Evolutionary conservation across 2,888 invertebrate species (phyloP).

Genomic region (Drosophila flavopinicola): DNA sequence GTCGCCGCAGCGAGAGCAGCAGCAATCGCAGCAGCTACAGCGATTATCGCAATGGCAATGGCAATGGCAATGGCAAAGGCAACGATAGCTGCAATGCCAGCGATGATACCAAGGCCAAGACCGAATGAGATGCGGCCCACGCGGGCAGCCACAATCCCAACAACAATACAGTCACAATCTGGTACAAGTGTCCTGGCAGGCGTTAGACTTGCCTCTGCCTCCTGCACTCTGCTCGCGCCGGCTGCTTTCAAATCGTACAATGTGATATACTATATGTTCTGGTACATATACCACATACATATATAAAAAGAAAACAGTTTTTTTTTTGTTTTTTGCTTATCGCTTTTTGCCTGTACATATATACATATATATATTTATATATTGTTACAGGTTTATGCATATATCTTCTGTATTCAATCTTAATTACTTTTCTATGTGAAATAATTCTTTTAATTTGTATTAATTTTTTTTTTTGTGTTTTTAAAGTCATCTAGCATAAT

Average conservation of each 20-base stretch:
- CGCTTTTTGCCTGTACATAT: slow-evolving; percentile 14
- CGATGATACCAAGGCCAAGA: slow-evolving; percentile 57
- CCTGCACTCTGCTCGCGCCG: not conserved
- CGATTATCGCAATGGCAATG: slow-evolving; percentile 29
- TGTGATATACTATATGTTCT: slow-evolving; percentile 55
- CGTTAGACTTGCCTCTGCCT: slow-evolving; percentile 9
- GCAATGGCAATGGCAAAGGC: slow-evolving; percentile 25
- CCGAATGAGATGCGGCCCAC: slow-evolving; percentile 55
- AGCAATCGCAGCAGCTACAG: slow-evolving; percentile 11
- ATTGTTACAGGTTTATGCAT: slow-evolving; percentile 5
- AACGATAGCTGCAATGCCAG: slow-evolving; percentile 53
- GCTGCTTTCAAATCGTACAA: slow-evolving; percentile 31
- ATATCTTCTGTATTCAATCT: slow-evolving; percentile 30
- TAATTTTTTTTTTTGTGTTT: slow-evolving; percentile 4
- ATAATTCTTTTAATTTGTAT: not conserved
- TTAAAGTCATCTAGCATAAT: slow-evolving; percentile 22
- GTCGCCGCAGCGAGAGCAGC: slow-evolving; percentile 2
- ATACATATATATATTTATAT: slow-evolving; percentile 5
- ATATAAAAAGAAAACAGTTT: not conserved
- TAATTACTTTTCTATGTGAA: slow-evolving; percentile 11
- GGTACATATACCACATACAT: slow-evolving; percentile 25
- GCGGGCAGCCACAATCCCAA: slow-evolving; percentile 6
- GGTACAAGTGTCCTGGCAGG: slow-evolving; percentile 48
- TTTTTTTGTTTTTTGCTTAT: not conserved
- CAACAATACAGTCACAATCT: slow-evolving; percentile 54